A percentile compares a stretch with the other conserved stretches of the same genome.
Evolutionary conservation across 2,113 vertebrate species (phyloP).

Genomic region (Sceloporus undulatus): DNA sequence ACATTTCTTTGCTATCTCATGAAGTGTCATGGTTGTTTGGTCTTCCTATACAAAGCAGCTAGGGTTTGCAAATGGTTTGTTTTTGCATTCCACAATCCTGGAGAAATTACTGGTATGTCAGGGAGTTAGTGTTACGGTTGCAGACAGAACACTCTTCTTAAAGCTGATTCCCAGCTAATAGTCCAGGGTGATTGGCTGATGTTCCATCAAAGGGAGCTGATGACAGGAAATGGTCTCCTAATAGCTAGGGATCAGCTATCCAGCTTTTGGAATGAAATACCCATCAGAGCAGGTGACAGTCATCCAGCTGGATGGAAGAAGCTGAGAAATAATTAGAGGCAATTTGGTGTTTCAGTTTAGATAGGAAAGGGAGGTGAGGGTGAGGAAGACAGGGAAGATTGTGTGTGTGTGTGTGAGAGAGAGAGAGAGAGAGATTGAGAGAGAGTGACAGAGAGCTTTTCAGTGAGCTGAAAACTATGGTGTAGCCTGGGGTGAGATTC

Average conservation of each 20-base stretch:
- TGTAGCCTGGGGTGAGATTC: background rate
- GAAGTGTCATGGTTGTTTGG: background rate
- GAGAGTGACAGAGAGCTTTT: background rate
- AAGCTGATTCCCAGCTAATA: slow-evolving; percentile 14
- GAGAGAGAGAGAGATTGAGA: slow-evolving; percentile 1
- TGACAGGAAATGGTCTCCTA: background rate
- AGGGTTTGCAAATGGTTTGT: background rate
- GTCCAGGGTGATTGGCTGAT: background rate
- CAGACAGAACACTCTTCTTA: background rate
- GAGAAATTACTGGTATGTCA: background rate
- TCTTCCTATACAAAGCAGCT: background rate
- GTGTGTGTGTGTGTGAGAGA: background rate
- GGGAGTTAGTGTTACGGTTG: background rate
- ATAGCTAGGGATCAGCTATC: background rate
- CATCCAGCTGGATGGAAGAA: background rate
- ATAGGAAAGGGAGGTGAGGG: background rate
- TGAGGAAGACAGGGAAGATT: background rate
- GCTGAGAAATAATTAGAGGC: background rate
- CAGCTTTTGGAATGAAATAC: slow-evolving; percentile 12
- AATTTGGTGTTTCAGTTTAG: background rate
- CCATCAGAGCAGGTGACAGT: slow-evolving; percentile 7
- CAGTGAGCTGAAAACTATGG: background rate
- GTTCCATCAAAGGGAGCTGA: background rate
- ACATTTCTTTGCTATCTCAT: background rate
- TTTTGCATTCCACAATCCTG: background rate